A percentile compares a stretch with the other conserved stretches of the same genome.
Evolutionary conservation across 2,113 vertebrate species (phyloP).

Genomic region (Pedetes capensis): DNA sequence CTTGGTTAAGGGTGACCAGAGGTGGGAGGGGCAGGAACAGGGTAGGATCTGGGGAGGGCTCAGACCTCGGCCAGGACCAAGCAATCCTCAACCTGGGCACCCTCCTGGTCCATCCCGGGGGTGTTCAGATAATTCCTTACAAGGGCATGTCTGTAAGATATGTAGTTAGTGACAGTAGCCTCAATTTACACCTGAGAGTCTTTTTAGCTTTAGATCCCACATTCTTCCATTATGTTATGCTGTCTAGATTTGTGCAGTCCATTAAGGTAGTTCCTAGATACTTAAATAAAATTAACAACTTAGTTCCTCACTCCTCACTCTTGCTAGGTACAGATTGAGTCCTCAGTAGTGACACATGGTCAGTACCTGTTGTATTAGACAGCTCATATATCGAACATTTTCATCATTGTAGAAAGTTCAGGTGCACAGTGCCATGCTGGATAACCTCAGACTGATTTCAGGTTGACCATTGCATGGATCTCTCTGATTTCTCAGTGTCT

Average conservation of each 20-base stretch:
- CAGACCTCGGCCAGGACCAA: no score
- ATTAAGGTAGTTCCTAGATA: background rate
- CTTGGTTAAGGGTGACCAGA: no score
- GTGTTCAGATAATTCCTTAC: no score
- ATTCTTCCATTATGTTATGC: background rate
- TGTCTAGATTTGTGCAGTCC: background rate
- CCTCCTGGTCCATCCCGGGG: no score
- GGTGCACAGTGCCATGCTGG: background rate
- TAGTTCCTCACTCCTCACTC: background rate
- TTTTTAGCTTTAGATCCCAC: background rate
- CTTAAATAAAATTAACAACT: constrained; percentile 4
- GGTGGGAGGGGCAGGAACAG: no score
- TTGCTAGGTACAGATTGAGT: background rate
- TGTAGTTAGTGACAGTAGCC: background rate
- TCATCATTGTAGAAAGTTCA: background rate
- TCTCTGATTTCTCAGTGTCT: background rate
- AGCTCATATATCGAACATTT: background rate
- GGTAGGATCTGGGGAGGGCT: no score
- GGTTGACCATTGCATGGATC: background rate
- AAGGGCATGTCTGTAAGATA: no score
- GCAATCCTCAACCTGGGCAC: no score
- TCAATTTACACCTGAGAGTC: background rate
- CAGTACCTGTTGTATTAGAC: background rate
- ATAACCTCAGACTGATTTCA: background rate
- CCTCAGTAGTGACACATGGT: background rate